Percentiles rank a stretch among this genome's conserved stretches.
Evolutionary conservation across 2,888 invertebrate species (phyloP).

Genomic region (Lasioglossum leucozonium): DNA sequence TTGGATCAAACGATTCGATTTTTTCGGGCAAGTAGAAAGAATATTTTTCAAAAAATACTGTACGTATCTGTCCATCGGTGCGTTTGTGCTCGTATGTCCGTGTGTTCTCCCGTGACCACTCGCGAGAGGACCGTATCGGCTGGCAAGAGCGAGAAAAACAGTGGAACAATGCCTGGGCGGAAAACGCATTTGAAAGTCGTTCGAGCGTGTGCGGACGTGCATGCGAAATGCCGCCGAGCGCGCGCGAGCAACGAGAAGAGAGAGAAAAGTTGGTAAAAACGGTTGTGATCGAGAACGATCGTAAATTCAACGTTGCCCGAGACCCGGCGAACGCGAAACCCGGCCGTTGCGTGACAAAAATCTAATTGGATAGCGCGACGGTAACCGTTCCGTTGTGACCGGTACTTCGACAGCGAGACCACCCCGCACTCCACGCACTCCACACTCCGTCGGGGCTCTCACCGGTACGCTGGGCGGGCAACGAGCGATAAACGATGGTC

Average conservation of each 20-base stretch:
- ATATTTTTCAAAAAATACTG: too few species aligned
- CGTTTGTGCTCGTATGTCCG: too few species aligned
- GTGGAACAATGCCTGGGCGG: conserved; percentile 58
- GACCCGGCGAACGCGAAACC: conserved; percentile 15
- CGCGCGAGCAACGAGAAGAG: not conserved
- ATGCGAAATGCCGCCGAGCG: conserved; percentile 51
- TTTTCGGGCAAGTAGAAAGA: too few species aligned
- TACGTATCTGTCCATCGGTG: too few species aligned
- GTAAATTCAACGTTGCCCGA: conserved; percentile 44
- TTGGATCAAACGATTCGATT: too few species aligned
- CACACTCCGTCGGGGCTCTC: not conserved
- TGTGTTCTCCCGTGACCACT: not conserved
- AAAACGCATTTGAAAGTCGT: conserved; percentile 68
- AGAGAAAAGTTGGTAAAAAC: conserved; percentile 56
- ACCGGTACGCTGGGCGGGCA: too few species aligned
- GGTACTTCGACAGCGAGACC: not conserved
- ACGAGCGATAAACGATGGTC: not conserved
- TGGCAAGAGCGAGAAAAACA: conserved; percentile 38
- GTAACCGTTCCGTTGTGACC: conserved; percentile 2
- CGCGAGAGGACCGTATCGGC: not conserved
- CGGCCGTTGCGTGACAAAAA: conserved; percentile 24
- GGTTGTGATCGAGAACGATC: conserved; percentile 58
- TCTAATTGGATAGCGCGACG: conserved; percentile 24
- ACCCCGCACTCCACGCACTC: not conserved
- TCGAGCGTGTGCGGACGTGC: conserved; percentile 57